Conservation (phyloP, 2,797 vertebrate species). For the Chrysocyon brachyurus region DNA sequence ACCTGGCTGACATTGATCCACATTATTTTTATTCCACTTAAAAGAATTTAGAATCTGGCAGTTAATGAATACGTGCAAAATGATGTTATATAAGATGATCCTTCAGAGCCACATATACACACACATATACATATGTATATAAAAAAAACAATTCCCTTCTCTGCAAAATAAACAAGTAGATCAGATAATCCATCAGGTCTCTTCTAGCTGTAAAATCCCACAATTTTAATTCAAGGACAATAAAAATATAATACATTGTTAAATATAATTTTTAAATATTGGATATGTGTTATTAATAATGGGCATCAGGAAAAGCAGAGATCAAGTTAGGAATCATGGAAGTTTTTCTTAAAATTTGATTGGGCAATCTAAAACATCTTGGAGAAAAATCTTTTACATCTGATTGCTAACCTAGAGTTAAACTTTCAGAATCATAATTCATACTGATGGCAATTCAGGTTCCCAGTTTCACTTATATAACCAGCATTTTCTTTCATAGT, state of each 20-base stretch:
- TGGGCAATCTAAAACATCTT: not conserved
- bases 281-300: conserved; percentile 4
- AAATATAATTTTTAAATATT: conserved; percentile 56
- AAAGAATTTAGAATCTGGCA: conserved; percentile 5
- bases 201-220: conserved; percentile 30
- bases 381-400: not conserved
- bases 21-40: not conserved
- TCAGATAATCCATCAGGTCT: not conserved
- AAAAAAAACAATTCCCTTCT: conserved; percentile 52
- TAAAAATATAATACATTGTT: conserved; percentile 12
- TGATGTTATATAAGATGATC: conserved; percentile 3
- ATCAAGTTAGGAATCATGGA: not conserved
- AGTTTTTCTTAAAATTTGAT: conserved; percentile 59
- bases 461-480: not conserved
- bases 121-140: not conserved
- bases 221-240: conserved; percentile 25
- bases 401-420: not conserved
- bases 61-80: not conserved
- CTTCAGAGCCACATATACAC: not conserved
- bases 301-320: not conserved
- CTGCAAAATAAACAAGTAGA: not conserved
- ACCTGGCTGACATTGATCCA: not conserved
- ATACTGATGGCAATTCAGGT: not conserved
- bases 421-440: not conserved
- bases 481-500: not conserved